These are phyloP conservation scores for Rhinolophus sinicus DNA, from an alignment of 2,113 vertebrate genomes.

Conservation along the genomic window DNA sequence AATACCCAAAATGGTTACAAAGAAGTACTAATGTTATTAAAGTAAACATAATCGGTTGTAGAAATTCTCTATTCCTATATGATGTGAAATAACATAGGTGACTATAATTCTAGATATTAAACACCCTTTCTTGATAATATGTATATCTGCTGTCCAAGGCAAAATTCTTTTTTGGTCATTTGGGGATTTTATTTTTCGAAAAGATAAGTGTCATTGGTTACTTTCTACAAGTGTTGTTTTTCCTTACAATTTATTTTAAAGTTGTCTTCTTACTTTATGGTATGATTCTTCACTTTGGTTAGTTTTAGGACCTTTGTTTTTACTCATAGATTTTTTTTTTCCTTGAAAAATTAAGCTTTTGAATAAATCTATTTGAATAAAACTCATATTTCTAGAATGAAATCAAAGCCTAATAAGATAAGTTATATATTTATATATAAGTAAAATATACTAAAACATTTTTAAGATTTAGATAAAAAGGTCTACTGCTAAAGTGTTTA, in stretches of 20 bases:
- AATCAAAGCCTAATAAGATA: conserved; percentile 39
- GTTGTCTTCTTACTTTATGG: not conserved
- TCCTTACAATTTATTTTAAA: not conserved
- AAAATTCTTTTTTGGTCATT: conserved; percentile 2
- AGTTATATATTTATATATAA: conserved; percentile 13
- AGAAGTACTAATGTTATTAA: not conserved
- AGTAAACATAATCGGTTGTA: not conserved
- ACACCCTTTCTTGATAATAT: not conserved
- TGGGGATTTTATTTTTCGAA: conserved; percentile 9
- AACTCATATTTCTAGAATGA: conserved; percentile 32
- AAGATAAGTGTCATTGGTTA: not conserved
- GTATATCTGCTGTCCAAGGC: not conserved
- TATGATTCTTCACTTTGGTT: not conserved
- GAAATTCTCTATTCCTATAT: not conserved
- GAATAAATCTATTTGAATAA: not conserved
- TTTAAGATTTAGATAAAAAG: conserved; percentile 47
- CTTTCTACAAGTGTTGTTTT: not conserved
- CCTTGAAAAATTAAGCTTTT: conserved; percentile 44
- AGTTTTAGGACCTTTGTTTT: not conserved
- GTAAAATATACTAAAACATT: not conserved
- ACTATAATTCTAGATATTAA: not conserved
- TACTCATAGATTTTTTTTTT: not conserved
- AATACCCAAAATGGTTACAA: not conserved
- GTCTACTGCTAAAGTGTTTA: not conserved
- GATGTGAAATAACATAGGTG: not conserved